phyloP scores from a whole-genome alignment of 2,113 vertebrate species.

The Pelobates fuscus region DNA sequence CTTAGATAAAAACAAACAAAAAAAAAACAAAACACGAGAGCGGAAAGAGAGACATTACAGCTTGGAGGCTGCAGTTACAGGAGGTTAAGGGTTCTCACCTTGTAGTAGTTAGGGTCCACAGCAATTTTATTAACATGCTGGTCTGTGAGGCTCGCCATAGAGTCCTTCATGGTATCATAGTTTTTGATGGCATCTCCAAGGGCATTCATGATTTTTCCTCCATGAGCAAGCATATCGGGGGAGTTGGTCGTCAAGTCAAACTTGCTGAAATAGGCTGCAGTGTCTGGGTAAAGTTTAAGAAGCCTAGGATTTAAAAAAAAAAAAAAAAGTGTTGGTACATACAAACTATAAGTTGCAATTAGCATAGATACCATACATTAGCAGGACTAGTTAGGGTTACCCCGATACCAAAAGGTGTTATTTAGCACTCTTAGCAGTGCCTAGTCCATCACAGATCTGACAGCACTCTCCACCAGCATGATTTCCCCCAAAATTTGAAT shows the following conservation, averaged over 20 bases:
- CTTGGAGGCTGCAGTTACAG: not conserved
- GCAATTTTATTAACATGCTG: slow-evolving; percentile 19
- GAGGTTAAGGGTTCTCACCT: not conserved
- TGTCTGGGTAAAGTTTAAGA: not conserved
- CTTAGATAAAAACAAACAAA: not conserved
- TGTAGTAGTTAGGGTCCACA: not conserved
- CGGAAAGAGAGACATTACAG: not conserved
- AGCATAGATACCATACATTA: no score
- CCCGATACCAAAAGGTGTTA: no score
- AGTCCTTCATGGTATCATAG: not conserved
- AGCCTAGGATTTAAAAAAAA: slow-evolving; percentile 8
- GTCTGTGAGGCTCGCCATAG: not conserved
- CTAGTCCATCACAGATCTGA: no score
- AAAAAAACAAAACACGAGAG: no score
- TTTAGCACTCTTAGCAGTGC: no score
- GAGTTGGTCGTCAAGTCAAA: slow-evolving; percentile 1
- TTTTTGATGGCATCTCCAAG: slow-evolving; percentile 11
- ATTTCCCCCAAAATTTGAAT: no score
- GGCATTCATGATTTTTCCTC: slow-evolving; percentile 8
- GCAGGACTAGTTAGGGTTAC: no score
- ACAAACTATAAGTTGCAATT: no score
- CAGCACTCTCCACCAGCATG: no score
- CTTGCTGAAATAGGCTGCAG: not conserved
- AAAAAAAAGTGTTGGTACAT: no score
- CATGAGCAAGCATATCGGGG: not conserved